A percentile compares a stretch with the other conserved stretches of the same genome.
Conservation (phyloP, 2,888 invertebrate species). For the Hipparchia semele region DNA sequence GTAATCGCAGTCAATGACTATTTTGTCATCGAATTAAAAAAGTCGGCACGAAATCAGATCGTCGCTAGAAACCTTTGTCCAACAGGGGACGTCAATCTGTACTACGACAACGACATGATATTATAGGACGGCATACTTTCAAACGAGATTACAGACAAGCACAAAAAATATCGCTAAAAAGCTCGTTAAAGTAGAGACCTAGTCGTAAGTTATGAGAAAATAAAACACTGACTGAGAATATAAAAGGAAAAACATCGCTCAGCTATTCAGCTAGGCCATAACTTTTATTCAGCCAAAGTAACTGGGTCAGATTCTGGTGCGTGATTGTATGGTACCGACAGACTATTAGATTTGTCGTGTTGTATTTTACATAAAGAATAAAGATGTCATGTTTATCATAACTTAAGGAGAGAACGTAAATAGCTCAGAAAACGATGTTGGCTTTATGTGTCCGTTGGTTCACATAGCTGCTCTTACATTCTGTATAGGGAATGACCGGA, state of each 20-base stretch:
- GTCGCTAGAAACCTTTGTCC: too few relatives aligned
- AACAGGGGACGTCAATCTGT: too few relatives aligned
- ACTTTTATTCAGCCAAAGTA: conserved; percentile 30
- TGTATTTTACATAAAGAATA: neutral
- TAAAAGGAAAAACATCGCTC: conserved; percentile 21
- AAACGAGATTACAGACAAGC: too few relatives aligned
- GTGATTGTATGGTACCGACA: conserved; percentile 13
- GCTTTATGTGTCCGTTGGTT: too few relatives aligned
- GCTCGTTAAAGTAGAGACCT: neutral
- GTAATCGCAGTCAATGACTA: too few relatives aligned
- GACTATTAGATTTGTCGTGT: neutral
- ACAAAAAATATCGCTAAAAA: neutral
- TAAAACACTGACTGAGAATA: conserved; percentile 7
- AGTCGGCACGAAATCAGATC: too few relatives aligned
- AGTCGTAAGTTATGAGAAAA: neutral
- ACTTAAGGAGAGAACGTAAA: neutral
- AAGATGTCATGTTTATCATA: neutral
- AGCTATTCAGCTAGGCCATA: conserved; percentile 26
- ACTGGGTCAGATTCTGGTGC: conserved; percentile 30
- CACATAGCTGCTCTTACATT: too few relatives aligned
- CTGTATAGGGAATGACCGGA: too few relatives aligned
- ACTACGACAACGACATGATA: too few relatives aligned
- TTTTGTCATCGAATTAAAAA: too few relatives aligned
- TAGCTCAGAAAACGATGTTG: neutral
- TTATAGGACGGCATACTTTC: too few relatives aligned